Evolutionary conservation across 2,797 vertebrate species (phyloP).

Genomic region (Rachycentron canadum): DNA sequence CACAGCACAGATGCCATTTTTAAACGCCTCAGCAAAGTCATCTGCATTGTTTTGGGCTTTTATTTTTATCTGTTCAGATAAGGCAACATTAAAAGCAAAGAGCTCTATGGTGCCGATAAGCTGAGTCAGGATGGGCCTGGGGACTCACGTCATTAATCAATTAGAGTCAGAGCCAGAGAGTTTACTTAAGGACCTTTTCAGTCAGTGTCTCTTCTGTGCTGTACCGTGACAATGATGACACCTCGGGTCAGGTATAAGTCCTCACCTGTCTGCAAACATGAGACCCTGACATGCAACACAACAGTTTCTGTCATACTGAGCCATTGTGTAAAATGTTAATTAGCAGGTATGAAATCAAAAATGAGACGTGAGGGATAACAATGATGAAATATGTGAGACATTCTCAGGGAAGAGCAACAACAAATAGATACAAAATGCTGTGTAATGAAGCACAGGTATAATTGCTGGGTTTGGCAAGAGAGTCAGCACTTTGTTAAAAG

Average conservation of each 20-base stretch:
- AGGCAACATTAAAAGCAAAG: slow-evolving; percentile 29
- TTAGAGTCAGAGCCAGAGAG: slow-evolving; percentile 30
- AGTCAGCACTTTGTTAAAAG: slow-evolving; percentile 68
- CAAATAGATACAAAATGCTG: slow-evolving; percentile 37
- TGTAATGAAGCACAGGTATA: slow-evolving; percentile 35
- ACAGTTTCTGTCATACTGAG: background rate
- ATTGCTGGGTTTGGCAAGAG: slow-evolving; percentile 30
- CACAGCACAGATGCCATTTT: slow-evolving; percentile 7
- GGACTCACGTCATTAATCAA: slow-evolving; percentile 57
- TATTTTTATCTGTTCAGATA: slow-evolving; percentile 50
- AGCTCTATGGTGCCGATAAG: slow-evolving; percentile 41
- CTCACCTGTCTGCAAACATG: slow-evolving; percentile 47
- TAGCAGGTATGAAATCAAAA: background rate
- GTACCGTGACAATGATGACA: slow-evolving; percentile 35
- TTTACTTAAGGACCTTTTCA: slow-evolving; percentile 36
- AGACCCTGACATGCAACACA: slow-evolving; percentile 14
- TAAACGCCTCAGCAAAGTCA: slow-evolving; percentile 29
- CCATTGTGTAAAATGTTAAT: background rate
- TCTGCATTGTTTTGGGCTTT: slow-evolving; percentile 35
- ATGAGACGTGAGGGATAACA: background rate
- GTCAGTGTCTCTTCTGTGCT: slow-evolving; percentile 29
- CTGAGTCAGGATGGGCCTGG: slow-evolving; percentile 64
- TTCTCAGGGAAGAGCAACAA: slow-evolving; percentile 13
- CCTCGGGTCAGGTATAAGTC: slow-evolving; percentile 14
- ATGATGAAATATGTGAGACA: background rate